Evolutionary conservation across 2,113 vertebrate species (phyloP).

Genomic region (Thamnophis sirtalis): DNA sequence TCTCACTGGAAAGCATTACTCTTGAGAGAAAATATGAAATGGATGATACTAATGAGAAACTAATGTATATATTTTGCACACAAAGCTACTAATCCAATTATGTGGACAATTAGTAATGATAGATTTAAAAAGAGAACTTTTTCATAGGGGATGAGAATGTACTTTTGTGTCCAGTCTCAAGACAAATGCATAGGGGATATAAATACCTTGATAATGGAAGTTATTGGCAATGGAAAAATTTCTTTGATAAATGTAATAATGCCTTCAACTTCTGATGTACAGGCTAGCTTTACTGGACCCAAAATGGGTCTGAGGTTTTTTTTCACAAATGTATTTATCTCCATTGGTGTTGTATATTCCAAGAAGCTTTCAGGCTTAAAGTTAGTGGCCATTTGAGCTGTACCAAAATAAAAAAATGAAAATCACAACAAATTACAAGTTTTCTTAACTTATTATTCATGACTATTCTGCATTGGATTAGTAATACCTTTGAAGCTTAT

Average conservation of each 20-base stretch:
- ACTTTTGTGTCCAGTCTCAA: not conserved
- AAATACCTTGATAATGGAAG: conserved; percentile 39
- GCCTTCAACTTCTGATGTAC: conserved; percentile 23
- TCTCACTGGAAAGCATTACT: not conserved
- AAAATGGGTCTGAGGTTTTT: not conserved
- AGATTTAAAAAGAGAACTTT: not conserved
- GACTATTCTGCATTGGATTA: not conserved
- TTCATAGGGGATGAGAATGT: not conserved
- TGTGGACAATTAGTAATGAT: not conserved
- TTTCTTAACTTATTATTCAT: not conserved
- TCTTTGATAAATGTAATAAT: conserved; percentile 31
- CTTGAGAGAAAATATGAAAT: not conserved
- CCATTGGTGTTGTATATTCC: conserved; percentile 33
- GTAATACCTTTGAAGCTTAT: not conserved
- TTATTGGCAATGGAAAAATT: conserved; percentile 28
- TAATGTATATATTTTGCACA: not conserved
- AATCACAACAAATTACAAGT: not conserved
- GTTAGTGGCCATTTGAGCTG: conserved; percentile 44
- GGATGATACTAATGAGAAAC: not conserved
- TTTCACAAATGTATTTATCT: conserved; percentile 46
- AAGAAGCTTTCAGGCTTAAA: conserved; percentile 43
- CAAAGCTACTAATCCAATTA: not conserved
- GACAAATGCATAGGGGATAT: not conserved
- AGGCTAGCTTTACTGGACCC: not conserved
- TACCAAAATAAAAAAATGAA: not conserved